Conservation (phyloP, 1,140 invertebrate species). For the Cataglyphis hispanica region DNA sequence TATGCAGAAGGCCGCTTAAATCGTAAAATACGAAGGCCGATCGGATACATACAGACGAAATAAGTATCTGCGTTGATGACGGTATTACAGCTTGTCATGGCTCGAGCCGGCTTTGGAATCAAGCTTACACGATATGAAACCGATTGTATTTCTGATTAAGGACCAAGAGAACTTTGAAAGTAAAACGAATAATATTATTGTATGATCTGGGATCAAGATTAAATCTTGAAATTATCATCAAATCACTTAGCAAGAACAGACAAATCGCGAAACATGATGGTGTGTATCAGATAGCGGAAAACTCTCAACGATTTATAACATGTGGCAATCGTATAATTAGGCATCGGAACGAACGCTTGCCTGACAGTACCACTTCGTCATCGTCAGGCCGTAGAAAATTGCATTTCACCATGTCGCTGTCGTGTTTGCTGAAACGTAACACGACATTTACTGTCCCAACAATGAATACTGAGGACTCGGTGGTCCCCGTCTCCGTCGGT, state of each 20-base stretch:
- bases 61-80: conserved; percentile 45
- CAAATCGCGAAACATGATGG: neutral
- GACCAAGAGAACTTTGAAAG: neutral
- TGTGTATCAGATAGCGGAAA: neutral
- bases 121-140: conserved; percentile 50
- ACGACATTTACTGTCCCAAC: conserved; percentile 78
- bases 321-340: conserved; percentile 59
- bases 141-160: conserved; percentile 36
- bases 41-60: conserved; percentile 16
- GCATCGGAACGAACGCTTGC: conserved; percentile 42
- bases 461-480: conserved; percentile 52
- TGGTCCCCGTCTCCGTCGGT: conserved; percentile 36
- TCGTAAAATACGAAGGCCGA: conserved; percentile 50
- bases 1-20: conserved; percentile 53
- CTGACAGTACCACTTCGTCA: conserved; percentile 75
- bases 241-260: neutral
- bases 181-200: conserved; percentile 11
- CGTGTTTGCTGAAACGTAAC: conserved; percentile 75
- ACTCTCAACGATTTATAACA: conserved; percentile 21
- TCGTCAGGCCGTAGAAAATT: conserved; percentile 74
- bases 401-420: conserved; percentile 73
- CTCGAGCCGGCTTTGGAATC: conserved; percentile 26
- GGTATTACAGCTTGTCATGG: conserved; percentile 18
- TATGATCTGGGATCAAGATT: neutral
- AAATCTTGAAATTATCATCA: conserved; percentile 9